Base-by-base conservation (phyloP, 1,140 invertebrate genomes). In the Sycophila sp. region DNA sequence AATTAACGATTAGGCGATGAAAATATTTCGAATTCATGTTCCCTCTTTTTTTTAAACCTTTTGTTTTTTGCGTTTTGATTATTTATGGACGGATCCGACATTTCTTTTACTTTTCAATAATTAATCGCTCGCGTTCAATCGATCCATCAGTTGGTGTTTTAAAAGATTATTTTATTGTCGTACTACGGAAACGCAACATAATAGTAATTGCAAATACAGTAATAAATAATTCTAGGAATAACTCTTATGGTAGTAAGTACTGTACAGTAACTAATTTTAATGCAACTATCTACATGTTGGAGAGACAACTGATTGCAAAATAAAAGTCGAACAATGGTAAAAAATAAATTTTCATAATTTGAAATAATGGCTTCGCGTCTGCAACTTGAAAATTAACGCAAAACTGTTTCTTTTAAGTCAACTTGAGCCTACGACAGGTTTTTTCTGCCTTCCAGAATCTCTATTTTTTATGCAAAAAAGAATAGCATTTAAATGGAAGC, bases 241-340 rank as follows among this genome's bases (percentile, higher is more conserved):
- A 58, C 24, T n/a, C 38, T 70, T 58, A 69, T 19, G 30, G 17
- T 59, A 63, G 47, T 64, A 70, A 64, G 59, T 64, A 38, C 68
- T 70, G 49, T 64, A 70, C 60, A 70, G 22, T 64, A 69, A 69
- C 28, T 56, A 56, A 56, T 28, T 64, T 69, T 32, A 69, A 69
- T 36, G 36, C 19, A 34, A 24, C 47, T 69, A 62, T 63, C 36
- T 62, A 55, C 67, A 62, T 7, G 32, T 45, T 63, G 7, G n/a
- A 45, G 26, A 32, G 34, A 55, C 1, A 69, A 69, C 45, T 51
- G 24, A 17, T 26, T 59, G 53, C 55, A 11, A 40, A 40, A 24
- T 19, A 24, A 38, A 42, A 28, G 17, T 56, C 30, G 32, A 34
- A 34, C 28, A 28, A 26, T 15, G 32, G 32, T 58, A 36, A 10